These are phyloP conservation scores for Ips typographus DNA, from an alignment of 1,140 invertebrate species.

Conservation along the genomic window DNA sequence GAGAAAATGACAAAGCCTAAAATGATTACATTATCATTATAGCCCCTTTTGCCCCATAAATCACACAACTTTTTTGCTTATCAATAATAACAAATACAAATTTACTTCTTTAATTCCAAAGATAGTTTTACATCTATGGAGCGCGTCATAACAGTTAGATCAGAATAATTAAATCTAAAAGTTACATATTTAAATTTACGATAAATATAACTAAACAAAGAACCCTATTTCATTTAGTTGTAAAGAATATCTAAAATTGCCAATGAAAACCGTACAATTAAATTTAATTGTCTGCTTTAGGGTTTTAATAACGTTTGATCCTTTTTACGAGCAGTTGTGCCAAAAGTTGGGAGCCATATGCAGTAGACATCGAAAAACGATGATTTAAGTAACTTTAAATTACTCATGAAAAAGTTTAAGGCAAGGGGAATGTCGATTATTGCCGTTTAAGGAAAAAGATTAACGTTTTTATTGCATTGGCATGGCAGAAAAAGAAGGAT, in stretches of 20 bases:
- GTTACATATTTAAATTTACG: no score
- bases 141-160: no score
- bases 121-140: no score
- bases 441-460: constrained; percentile 18
- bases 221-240: not conserved
- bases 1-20: no score
- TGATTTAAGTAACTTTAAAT: constrained; percentile 29
- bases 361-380: constrained; percentile 28
- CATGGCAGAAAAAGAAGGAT: not conserved
- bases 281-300: constrained; percentile 5
- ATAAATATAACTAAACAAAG: not conserved
- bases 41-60: no score
- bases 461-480: constrained; percentile 11
- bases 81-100: no score
- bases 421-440: constrained; percentile 19
- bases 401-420: constrained; percentile 28
- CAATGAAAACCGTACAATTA: not conserved
- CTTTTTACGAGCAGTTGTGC: not conserved
- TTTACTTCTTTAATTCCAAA: no score
- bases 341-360: constrained; percentile 5
- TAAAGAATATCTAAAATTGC: not conserved
- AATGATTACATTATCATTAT: no score
- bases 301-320: constrained; percentile 7
- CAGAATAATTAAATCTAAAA: no score
- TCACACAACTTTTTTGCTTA: no score